Conservation (phyloP, 2,113 vertebrate genomes). For the Vidua chalybeata region DNA sequence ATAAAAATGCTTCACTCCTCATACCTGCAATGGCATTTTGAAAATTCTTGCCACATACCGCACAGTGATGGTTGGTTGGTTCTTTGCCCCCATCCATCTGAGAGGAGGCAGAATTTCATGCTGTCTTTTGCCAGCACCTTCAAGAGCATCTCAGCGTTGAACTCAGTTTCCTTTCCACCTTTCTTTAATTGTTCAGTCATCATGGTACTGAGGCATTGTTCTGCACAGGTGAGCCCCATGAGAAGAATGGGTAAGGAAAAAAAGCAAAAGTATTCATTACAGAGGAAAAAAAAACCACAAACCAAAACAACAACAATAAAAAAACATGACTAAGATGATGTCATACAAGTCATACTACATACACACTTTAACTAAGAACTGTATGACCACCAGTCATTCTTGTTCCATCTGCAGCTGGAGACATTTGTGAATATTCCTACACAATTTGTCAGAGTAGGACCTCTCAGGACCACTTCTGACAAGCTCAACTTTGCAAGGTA, state of each 20-base stretch:
- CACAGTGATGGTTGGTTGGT: neutral
- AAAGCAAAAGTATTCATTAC: neutral
- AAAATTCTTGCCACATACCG: neutral
- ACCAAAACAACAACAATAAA: neutral
- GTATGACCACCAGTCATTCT: neutral
- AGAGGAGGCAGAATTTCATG: neutral
- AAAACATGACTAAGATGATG: neutral
- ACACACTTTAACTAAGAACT: neutral
- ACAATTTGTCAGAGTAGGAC: neutral
- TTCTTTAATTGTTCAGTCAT: neutral
- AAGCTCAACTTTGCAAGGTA: neutral
- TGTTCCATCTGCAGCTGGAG: neutral
- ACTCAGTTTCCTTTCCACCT: neutral
- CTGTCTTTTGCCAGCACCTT: neutral
- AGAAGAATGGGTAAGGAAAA: neutral
- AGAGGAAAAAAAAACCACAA: neutral
- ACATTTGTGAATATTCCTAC: neutral
- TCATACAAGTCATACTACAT: neutral
- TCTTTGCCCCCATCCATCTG: neutral
- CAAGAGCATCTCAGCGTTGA: neutral
- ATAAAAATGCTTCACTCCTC: neutral
- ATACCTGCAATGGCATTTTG: neutral
- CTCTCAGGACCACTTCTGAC: neutral
- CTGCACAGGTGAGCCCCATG: neutral
- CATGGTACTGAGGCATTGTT: neutral